Percentiles rank a stretch among this genome's conserved stretches.
Evolutionary conservation across 2,113 vertebrate species (phyloP).

Genomic region (Salvelinus sp.): DNA sequence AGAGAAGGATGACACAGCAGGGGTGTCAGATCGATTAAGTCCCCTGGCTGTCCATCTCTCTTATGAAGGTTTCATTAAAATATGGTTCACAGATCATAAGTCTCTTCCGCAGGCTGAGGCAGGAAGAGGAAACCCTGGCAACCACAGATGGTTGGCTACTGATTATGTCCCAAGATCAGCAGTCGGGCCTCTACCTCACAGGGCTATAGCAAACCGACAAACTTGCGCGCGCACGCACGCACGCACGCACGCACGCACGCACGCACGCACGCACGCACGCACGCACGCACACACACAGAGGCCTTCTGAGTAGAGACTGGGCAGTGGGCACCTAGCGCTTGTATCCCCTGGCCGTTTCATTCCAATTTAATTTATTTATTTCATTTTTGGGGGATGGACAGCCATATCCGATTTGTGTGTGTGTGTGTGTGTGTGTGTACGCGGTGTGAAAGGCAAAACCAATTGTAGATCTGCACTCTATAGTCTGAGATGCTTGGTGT

Average conservation of each 20-base stretch:
- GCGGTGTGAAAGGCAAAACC: neutral
- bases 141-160: constrained; percentile 19
- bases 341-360: constrained; percentile 29
- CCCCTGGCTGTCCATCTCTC: constrained; percentile 18
- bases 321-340: neutral
- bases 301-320: neutral
- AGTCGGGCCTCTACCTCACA: neutral
- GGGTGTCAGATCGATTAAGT: constrained; percentile 46
- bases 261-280: neutral
- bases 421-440: constrained; percentile 16
- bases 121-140: constrained; percentile 13
- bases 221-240: neutral
- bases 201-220: neutral
- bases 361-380: constrained; percentile 47
- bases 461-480: neutral
- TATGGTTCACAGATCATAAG: constrained; percentile 39
- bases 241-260: neutral
- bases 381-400: constrained; percentile 42
- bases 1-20: constrained; percentile 35
- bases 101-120: constrained; percentile 9
- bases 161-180: constrained; percentile 3
- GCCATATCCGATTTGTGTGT: constrained; percentile 57
- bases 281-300: too few relatives aligned
- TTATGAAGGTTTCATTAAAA: constrained; percentile 61
- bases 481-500: too few relatives aligned